A percentile compares a stretch with the other conserved stretches of the same genome.
These are phyloP conservation scores for Plectus sambesii DNA, from an alignment of 1,140 invertebrate genomes.

Conservation along the genomic window DNA sequence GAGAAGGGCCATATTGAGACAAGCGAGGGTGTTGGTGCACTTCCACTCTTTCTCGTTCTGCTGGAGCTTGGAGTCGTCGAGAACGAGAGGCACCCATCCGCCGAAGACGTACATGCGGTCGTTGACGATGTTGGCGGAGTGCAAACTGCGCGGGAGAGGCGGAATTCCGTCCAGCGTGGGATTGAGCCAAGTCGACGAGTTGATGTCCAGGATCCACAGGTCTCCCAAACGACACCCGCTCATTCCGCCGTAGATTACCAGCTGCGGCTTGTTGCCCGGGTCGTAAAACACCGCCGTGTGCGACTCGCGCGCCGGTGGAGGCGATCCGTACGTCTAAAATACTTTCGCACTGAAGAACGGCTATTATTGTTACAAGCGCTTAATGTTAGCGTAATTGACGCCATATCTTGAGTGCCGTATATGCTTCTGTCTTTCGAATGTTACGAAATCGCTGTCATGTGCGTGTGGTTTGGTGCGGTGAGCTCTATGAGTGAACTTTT, in stretches of 20 bases:
- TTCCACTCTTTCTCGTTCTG: conserved; percentile 98
- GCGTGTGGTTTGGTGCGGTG: too few species aligned
- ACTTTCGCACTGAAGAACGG: too few species aligned
- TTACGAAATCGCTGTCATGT: conserved; percentile 77
- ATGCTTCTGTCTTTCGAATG: conserved; percentile 65
- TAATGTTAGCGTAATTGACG: too few species aligned
- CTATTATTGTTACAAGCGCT: too few species aligned
- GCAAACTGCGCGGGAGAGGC: conserved; percentile 85
- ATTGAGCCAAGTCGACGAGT: conserved; percentile 76
- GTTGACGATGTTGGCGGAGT: conserved; percentile 85
- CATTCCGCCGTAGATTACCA: conserved; percentile 98
- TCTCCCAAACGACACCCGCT: conserved; percentile 87
- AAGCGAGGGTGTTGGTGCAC: conserved; percentile 89
- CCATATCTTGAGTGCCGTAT: conserved; percentile 16
- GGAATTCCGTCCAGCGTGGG: conserved; percentile 70
- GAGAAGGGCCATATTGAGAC: conserved; percentile 76
- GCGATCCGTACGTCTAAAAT: conserved; percentile 59
- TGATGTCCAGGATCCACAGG: conserved; percentile 81
- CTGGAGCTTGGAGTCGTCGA: conserved; percentile 63
- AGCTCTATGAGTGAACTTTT: too few species aligned
- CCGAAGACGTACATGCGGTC: conserved; percentile 95
- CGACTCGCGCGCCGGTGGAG: conserved; percentile 86
- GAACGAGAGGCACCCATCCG: conserved; percentile 86
- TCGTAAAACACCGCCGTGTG: conserved; percentile 86
- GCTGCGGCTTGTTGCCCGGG: conserved; percentile 62